A percentile compares a stretch with the other conserved stretches of the same genome.
These are phyloP conservation scores for Melanotaenia maccullochi DNA, from an alignment of 2,797 vertebrate species.

Conservation along the genomic window DNA sequence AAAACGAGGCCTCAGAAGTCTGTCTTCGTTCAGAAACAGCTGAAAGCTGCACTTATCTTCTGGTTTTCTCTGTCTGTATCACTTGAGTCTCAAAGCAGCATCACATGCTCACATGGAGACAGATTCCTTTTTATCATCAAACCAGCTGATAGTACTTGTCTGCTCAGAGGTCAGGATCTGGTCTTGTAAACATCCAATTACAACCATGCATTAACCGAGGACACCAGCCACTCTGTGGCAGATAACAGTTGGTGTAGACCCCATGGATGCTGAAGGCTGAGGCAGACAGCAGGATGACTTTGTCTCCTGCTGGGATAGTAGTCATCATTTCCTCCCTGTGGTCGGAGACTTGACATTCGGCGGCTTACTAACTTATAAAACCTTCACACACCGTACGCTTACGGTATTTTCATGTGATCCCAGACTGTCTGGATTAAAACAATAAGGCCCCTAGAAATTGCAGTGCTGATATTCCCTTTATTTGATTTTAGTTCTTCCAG, in stretches of 20 bases:
- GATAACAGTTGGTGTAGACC: conserved; percentile 41
- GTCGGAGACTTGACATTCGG: background rate
- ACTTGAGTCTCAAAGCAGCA: conserved; percentile 11
- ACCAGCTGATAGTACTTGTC: conserved; percentile 3
- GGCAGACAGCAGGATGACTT: conserved; percentile 9
- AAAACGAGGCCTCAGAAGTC: conserved; percentile 37
- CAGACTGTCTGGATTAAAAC: background rate
- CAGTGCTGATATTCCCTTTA: background rate
- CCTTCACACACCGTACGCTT: background rate
- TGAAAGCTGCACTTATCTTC: conserved; percentile 35
- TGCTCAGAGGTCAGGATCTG: conserved; percentile 37
- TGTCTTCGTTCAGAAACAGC: conserved; percentile 1
- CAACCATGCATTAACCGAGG: conserved; percentile 13
- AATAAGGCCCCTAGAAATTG: too few relatives aligned
- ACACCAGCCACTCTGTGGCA: conserved; percentile 21
- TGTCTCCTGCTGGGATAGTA: conserved; percentile 20
- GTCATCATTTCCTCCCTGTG: conserved; percentile 3
- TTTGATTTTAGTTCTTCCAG: background rate
- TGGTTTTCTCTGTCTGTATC: conserved; percentile 9
- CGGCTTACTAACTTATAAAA: background rate
- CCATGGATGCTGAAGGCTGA: conserved; percentile 10
- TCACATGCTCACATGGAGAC: conserved; percentile 5
- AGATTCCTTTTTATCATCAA: conserved; percentile 24
- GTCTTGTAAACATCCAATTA: conserved; percentile 45
- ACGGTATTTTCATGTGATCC: background rate